A percentile compares a stretch with the other conserved stretches of the same genome.
These are phyloP conservation scores for Tiaroga cobitis DNA, from an alignment of 2,797 vertebrate genomes.

Conservation along the genomic window DNA sequence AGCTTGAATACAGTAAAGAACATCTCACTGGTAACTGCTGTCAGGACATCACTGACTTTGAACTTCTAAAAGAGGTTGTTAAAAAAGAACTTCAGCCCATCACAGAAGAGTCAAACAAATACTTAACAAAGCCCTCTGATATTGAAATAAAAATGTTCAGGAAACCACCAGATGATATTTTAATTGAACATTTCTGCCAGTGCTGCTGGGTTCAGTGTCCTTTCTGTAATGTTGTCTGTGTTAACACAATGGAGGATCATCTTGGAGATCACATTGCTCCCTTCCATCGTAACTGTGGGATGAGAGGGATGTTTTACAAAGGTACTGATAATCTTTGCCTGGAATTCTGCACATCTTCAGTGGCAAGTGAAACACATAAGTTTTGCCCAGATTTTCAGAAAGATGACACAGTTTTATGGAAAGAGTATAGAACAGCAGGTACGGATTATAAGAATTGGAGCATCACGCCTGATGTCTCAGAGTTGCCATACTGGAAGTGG, in stretches of 20 bases:
- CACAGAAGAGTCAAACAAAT: slow-evolving; percentile 12
- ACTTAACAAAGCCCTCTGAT: slow-evolving; percentile 14
- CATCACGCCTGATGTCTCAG: background rate
- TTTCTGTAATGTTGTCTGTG: slow-evolving; percentile 67
- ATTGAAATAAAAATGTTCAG: slow-evolving; percentile 53
- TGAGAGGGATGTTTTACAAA: background rate
- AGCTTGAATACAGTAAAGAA: slow-evolving; percentile 65
- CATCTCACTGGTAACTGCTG: slow-evolving; percentile 61
- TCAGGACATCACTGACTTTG: slow-evolving; percentile 64
- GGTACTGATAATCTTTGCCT: background rate
- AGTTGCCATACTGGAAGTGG: no score
- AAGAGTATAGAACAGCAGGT: slow-evolving; percentile 46
- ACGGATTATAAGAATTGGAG: slow-evolving; percentile 10
- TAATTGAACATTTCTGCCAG: slow-evolving; percentile 68
- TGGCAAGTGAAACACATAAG: slow-evolving; percentile 41
- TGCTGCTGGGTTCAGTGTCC: slow-evolving; percentile 73
- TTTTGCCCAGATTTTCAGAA: slow-evolving; percentile 29
- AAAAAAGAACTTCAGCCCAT: slow-evolving; percentile 28
- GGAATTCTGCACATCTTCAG: slow-evolving; percentile 62
- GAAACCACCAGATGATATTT: slow-evolving; percentile 61
- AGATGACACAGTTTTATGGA: rapidly evolving
- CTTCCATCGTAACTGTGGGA: slow-evolving; percentile 57
- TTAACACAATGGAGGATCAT: slow-evolving; percentile 65
- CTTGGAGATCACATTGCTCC: slow-evolving; percentile 60
- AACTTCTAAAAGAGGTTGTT: slow-evolving; percentile 66